These are phyloP conservation scores for Pedionomus torquatus DNA, from an alignment of 2,113 vertebrate genomes.

Conservation along the genomic window DNA sequence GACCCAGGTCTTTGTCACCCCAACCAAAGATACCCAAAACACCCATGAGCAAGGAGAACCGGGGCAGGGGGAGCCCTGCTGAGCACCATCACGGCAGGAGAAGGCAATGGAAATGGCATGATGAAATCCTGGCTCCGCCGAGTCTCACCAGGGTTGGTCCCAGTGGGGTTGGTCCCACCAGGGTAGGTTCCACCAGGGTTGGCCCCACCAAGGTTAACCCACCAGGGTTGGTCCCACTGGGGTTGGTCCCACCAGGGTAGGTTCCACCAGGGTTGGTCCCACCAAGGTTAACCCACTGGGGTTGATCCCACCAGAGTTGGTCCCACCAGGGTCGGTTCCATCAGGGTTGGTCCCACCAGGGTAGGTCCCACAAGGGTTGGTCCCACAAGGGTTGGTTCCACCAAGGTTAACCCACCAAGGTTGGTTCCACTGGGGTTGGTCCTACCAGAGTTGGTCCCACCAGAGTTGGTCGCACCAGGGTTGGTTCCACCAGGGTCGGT, in stretches of 20 bases:
- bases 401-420: not conserved
- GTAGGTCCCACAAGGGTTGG: too few relatives aligned
- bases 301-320: not conserved
- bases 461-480: too few relatives aligned
- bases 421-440: not conserved
- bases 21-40: not conserved
- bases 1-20: not conserved
- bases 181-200: too few relatives aligned
- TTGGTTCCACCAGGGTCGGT: not conserved
- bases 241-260: too few relatives aligned
- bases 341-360: not conserved
- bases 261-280: not conserved
- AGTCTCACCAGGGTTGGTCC: not conserved
- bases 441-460: too few relatives aligned
- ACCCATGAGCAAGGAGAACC: not conserved
- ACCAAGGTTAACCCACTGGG: not conserved
- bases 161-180: too few relatives aligned
- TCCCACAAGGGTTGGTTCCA: not conserved
- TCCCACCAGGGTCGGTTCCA: not conserved
- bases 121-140: not conserved
- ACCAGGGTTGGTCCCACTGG: too few relatives aligned
- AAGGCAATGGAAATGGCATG: not conserved
- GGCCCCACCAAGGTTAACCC: too few relatives aligned
- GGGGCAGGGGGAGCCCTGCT: not conserved
- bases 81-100: not conserved